A percentile compares a stretch with the other conserved stretches of the same genome.
These are phyloP conservation scores for Vulpes vulpes DNA, from an alignment of 2,113 vertebrate species.

Conservation along the genomic window DNA sequence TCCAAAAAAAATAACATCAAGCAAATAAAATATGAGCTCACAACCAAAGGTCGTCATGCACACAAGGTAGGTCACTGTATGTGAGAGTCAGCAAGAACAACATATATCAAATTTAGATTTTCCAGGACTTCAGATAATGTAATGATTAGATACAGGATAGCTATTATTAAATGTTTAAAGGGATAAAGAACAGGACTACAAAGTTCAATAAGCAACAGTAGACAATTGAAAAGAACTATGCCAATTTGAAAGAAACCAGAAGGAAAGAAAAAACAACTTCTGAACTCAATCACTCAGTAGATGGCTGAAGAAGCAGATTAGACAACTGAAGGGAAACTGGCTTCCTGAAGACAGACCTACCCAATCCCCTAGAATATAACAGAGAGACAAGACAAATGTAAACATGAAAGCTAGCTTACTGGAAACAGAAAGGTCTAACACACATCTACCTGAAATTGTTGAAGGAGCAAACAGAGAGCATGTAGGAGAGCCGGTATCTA, in stretches of 20 bases:
- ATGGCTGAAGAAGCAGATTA: not conserved
- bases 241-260: not conserved
- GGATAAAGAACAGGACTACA: not conserved
- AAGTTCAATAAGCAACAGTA: not conserved
- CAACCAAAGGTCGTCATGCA: not conserved
- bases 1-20: not conserved
- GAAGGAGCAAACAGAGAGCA: not conserved
- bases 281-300: not conserved
- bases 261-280: not conserved
- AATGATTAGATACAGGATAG: not conserved
- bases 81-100: not conserved
- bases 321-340: not conserved
- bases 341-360: not conserved
- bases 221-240: not conserved
- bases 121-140: not conserved
- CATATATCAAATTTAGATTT: not conserved
- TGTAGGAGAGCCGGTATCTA: not conserved
- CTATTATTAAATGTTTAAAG: not conserved
- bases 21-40: not conserved
- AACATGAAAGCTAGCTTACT: not conserved
- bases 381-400: not conserved
- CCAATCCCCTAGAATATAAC: not conserved
- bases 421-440: not conserved
- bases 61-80: not conserved
- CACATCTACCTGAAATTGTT: not conserved